These are phyloP conservation scores for Diplolepis rosae DNA, from an alignment of 2,888 invertebrate species.

Conservation along the genomic window DNA sequence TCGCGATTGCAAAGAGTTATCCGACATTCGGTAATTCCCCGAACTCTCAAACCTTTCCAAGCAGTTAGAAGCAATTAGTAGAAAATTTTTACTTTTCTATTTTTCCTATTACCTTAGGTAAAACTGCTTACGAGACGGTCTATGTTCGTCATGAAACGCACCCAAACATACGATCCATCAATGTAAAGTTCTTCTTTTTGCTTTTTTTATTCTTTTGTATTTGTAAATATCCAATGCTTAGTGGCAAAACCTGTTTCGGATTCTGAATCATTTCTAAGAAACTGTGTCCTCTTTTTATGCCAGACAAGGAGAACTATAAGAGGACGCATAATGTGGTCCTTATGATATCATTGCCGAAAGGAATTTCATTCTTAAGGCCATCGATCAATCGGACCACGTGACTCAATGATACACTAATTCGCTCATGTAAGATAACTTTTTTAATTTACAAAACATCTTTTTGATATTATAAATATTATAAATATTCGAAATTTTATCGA, in stretches of 20 bases:
- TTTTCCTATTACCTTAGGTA: not conserved
- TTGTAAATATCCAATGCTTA: not conserved
- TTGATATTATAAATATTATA: too few species aligned
- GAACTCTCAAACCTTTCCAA: constrained; percentile 3
- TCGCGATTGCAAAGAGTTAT: not conserved
- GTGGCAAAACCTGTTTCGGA: not conserved
- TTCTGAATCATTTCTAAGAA: not conserved
- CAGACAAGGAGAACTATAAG: not conserved
- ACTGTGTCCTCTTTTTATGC: not conserved
- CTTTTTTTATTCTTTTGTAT: too few species aligned
- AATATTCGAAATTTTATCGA: too few species aligned
- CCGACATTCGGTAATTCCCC: constrained; percentile 1
- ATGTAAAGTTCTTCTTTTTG: not conserved
- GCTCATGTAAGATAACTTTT: too few species aligned
- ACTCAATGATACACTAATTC: too few species aligned
- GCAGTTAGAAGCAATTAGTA: constrained; percentile 11
- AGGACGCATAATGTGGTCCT: too few species aligned
- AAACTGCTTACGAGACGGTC: constrained; percentile 9
- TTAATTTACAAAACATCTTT: too few species aligned
- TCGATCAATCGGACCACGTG: too few species aligned
- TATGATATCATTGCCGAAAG: too few species aligned
- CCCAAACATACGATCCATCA: constrained; percentile 15
- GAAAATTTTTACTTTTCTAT: not conserved
- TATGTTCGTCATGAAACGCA: constrained; percentile 14
- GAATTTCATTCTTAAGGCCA: too few species aligned